Base-by-base conservation (phyloP, 2,113 vertebrate genomes). In the Telmatochromis brichardi region DNA sequence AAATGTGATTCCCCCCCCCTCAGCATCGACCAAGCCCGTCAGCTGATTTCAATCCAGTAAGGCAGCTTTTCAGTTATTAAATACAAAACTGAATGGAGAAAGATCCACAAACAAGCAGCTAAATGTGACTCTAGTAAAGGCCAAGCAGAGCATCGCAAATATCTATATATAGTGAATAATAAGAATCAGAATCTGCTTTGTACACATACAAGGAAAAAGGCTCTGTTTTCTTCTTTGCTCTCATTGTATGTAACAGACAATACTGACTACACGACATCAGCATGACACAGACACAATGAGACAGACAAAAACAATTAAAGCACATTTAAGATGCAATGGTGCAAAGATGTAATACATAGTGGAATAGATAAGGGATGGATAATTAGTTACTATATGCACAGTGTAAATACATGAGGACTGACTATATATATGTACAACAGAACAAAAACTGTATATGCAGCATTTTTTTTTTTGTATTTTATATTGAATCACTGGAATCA, bases 141-240 rank as follows among this genome's bases (percentile, higher is more conserved):
- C 55, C 55, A 14, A 28, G 55, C 23, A 57, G 23, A 7, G 2
- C 11, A 55, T 55, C 21, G 0, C 33, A n/a, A 65, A 65, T n/a
- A n/a, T 35, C 10, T 65, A 5, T 5, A 35, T 12, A 0, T 3
- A 5, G 4, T 65, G 60, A 65, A 65, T 65, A 65, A 65, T 5
- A 19, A 35, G 58, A 35, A 35, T 37, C 60, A 65, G 60, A 65
- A 65, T 57, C 23, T 26, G 23, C 54, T 57, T 57, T 57, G 54
- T 55, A 55, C 4, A 14, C 60, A 65, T 65, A 12, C 4, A 63
- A 12, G 31, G 31, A 35, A 5, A 12, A 1, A 7, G 58, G 6
- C 14, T 63, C 15, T 0, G 1, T 35, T 65, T 35, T n/a, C 35
- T 35, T 65, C 31, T 37, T 65, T 65, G 31, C 17, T n/a, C 19